Conservation (phyloP, 1,140 invertebrate genomes). For the Bombus waltoni region DNA sequence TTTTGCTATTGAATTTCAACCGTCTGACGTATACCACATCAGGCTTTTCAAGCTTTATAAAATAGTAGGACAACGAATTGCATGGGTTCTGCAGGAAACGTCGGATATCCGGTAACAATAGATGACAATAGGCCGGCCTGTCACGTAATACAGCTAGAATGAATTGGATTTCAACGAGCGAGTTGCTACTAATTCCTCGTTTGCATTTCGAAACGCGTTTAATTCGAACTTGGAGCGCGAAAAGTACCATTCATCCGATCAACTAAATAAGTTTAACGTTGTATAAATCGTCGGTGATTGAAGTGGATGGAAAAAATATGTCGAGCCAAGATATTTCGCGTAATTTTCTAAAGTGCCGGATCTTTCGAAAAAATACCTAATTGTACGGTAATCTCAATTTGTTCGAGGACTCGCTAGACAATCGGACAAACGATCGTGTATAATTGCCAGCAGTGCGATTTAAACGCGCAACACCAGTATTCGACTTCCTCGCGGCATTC, state of each 20-base stretch:
- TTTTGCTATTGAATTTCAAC: neutral
- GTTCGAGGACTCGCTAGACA: constrained; percentile 56
- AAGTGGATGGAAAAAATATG: neutral
- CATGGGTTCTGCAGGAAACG: constrained; percentile 58
- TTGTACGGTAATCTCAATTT: constrained; percentile 31
- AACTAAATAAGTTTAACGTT: neutral
- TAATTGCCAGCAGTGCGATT: constrained; percentile 38
- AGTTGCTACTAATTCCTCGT: neutral
- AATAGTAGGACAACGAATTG: constrained; percentile 63
- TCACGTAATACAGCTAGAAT: constrained; percentile 25
- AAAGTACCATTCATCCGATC: neutral
- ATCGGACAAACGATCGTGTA: constrained; percentile 42
- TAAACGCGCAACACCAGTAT: constrained; percentile 39
- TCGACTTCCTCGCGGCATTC: constrained; percentile 53
- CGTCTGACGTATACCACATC: constrained; percentile 43
- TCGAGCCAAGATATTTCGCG: no score
- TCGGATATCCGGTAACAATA: constrained; percentile 71
- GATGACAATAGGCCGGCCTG: constrained; percentile 53
- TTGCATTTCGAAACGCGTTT: neutral
- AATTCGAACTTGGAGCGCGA: neutral
- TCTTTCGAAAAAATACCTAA: neutral
- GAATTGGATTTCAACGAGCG: constrained; percentile 24
- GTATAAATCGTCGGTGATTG: neutral
- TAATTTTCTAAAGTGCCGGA: neutral
- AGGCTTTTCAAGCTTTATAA: constrained; percentile 65